Percentiles rank a stretch among this genome's conserved stretches.
These are phyloP conservation scores for Hafferia zeledoni DNA, from an alignment of 2,797 vertebrate genomes.

Conservation along the genomic window DNA sequence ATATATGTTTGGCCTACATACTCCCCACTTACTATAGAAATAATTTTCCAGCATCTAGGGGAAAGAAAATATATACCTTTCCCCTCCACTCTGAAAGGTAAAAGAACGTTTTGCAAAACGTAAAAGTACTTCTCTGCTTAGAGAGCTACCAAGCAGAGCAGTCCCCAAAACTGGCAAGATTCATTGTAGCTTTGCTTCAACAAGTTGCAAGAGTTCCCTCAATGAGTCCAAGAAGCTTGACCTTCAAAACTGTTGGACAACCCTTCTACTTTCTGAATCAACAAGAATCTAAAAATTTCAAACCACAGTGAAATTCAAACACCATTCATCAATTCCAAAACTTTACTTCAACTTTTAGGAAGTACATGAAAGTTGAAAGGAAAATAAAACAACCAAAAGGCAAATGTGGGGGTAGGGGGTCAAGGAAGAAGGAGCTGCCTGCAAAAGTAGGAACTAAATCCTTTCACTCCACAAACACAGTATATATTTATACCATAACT, in stretches of 20 bases:
- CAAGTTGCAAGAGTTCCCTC: neutral
- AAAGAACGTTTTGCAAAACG: neutral
- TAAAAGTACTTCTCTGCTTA: neutral
- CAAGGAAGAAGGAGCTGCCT: neutral
- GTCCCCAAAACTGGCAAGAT: neutral
- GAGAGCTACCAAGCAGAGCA: neutral
- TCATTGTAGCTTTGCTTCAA: neutral
- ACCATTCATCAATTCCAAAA: neutral
- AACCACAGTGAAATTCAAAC: neutral
- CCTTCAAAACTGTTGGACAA: neutral
- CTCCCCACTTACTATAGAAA: neutral
- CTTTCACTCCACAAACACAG: neutral
- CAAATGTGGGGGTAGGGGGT: neutral
- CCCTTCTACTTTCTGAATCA: neutral
- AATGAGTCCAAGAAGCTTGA: neutral
- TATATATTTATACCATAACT: neutral
- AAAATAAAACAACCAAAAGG: neutral
- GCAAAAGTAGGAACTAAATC: neutral
- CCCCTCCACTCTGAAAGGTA: neutral
- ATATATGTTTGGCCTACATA: neutral
- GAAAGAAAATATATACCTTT: neutral
- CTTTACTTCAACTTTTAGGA: neutral
- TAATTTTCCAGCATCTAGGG: neutral
- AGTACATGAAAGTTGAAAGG: neutral
- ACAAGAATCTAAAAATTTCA: neutral